These are phyloP conservation scores for Schizothorax lantsangensis DNA, from an alignment of 2,797 vertebrate species.

Conservation along the genomic window DNA sequence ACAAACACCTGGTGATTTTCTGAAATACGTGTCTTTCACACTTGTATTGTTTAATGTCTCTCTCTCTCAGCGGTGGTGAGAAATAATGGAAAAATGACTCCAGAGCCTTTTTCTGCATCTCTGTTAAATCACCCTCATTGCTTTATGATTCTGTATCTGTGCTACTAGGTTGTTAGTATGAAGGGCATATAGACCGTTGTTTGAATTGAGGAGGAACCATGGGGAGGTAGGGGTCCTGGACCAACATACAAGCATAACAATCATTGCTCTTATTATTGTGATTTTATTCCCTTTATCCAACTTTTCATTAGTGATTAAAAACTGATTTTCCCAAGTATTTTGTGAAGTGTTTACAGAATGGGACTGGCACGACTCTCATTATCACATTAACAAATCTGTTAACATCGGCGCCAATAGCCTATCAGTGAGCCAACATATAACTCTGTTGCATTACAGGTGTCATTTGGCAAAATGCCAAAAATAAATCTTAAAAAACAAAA, in stretches of 20 bases:
- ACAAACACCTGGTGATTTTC: constrained; percentile 1
- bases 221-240: background rate
- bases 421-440: too few species aligned
- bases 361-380: background rate
- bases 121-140: constrained; percentile 19
- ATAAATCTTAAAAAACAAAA: too few species aligned
- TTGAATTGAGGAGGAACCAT: background rate
- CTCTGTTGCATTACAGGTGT: too few species aligned
- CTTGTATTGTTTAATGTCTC: constrained; percentile 9
- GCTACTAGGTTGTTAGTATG: constrained; percentile 14
- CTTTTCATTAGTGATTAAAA: background rate
- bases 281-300: too few species aligned
- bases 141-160: background rate
- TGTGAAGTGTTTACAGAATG: background rate
- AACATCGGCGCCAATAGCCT: too few species aligned
- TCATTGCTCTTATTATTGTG: background rate
- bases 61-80: constrained; percentile 1
- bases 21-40: constrained; percentile 8
- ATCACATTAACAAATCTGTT: background rate
- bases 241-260: background rate
- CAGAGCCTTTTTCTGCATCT: constrained; percentile 6
- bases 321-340: background rate
- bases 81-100: constrained; percentile 31
- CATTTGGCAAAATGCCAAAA: too few species aligned
- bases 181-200: background rate